Evolutionary conservation across 2,113 vertebrate species (phyloP), one percentile per base, ranked within the genome.

Genomic region (Indicator indicator): DNA sequence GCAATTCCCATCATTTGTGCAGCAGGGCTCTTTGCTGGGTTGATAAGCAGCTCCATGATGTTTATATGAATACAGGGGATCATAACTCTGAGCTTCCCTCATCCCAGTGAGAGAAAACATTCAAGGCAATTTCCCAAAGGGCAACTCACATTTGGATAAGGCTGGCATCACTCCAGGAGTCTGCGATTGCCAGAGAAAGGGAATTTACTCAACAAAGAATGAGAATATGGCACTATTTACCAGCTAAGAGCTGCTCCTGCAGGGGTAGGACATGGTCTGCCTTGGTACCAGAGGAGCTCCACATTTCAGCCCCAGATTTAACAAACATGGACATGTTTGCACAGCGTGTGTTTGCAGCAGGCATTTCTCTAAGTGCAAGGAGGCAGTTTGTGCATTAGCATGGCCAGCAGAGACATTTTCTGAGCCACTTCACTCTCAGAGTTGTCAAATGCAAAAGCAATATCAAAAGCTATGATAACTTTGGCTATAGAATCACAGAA

Each of bases 321-420:
- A 95, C 77, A 86, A 86, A 78, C 83, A 78, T 56, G 83, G 94
- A 90, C 58, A 4, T 93, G 82, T 86, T 91, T 96, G 82, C 85
- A 91, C 93, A 91, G 87, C 74, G 6, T 78, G 85, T 83, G 76
- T 91, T 84, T 94, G 88, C 62, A 91, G 69, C 82, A 90, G 72
- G 65, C 79, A 50, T 83, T 95, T 88, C 72, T 74, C 23, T 56
- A 83, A 94, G 89, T 81, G 89, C 85, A 88, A 86, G 93, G 79
- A 95, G 82, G 93, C 76, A 81, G 69, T 88, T 86, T 75, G 48
- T 81, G 65, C 79, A 86, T 95, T 88, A 94, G 30, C 46, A 71
- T 83, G 87, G 75, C 88, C 16, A 5, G 85, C 85, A 90, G 87
- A 95, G 82, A 78, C 65, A 40, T 86, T 93, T 91, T 62, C 73